These are phyloP conservation scores for Ceratina australensis DNA, from an alignment of 1,140 invertebrate genomes.

Conservation along the genomic window DNA sequence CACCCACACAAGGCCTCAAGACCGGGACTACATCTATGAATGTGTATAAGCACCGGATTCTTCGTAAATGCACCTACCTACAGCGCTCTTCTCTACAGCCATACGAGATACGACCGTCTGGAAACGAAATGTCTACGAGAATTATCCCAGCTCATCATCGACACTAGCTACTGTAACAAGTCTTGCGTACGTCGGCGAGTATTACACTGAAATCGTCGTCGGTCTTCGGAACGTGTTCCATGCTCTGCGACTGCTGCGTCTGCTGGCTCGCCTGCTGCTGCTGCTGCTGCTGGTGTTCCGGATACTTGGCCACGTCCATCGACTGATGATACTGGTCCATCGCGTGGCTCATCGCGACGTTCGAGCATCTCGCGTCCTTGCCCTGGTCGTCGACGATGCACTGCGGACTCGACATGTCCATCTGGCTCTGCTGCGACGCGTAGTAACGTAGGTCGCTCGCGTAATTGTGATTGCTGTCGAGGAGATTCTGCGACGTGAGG, in stretches of 20 bases:
- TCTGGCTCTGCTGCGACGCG: conserved; percentile 69
- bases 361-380: conserved; percentile 71
- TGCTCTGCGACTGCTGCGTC: conserved; percentile 67
- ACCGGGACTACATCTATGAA: conserved; percentile 15
- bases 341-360: conserved; percentile 65
- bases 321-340: conserved; percentile 76
- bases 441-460: conserved; percentile 77
- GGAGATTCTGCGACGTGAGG: conserved; percentile 70
- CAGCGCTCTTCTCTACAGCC: conserved; percentile 14
- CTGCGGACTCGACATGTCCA: conserved; percentile 72
- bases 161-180: conserved; percentile 89
- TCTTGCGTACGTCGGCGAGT: conserved; percentile 90
- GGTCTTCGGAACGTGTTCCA: conserved; percentile 81
- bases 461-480: conserved; percentile 80
- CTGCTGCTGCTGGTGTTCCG: conserved; percentile 72
- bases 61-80: conserved; percentile 17
- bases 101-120: not conserved
- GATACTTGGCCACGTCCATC: conserved; percentile 74
- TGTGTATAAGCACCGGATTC: conserved; percentile 49
- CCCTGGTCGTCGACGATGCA: conserved; percentile 75
- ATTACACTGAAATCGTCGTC: conserved; percentile 93
- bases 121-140: conserved; percentile 9
- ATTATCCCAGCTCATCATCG: not conserved
- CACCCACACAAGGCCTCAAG: too few species aligned
- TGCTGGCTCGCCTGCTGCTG: conserved; percentile 73